A percentile compares a stretch with the other conserved stretches of the same genome.
Conservation (phyloP, 1,140 invertebrate genomes). For the Catajapyx aquilonaris region DNA sequence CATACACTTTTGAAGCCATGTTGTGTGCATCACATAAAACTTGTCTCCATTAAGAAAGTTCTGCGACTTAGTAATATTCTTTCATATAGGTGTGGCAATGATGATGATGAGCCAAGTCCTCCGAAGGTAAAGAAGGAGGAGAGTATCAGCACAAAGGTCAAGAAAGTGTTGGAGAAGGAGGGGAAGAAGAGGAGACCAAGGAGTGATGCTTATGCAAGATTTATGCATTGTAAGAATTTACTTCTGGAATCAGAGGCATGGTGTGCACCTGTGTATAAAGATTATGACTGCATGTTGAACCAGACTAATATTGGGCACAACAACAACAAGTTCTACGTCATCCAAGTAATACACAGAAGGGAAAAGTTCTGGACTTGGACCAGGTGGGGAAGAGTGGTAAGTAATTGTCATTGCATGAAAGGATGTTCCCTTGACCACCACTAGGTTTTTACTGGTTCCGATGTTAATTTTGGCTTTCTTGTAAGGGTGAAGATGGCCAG, state of each 20-base stretch:
- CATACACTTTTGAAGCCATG: no score
- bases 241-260: no score
- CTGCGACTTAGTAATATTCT: no score
- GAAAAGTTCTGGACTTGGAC: neutral
- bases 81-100: no score
- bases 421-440: no score
- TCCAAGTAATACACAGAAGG: neutral
- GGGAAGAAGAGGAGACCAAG: neutral
- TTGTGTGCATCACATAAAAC: no score
- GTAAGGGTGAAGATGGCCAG: slow-evolving; percentile 12
- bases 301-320: neutral
- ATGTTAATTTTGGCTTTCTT: no score
- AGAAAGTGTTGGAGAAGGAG: neutral
- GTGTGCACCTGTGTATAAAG: neutral
- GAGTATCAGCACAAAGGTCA: neutral
- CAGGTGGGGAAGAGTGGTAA: neutral
- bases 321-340: neutral
- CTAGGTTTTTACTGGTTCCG: no score
- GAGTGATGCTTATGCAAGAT: neutral
- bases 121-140: neutral
- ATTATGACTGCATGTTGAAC: neutral
- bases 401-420: no score
- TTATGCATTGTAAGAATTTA: no score
- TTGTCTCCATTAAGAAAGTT: no score
- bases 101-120: neutral